These are phyloP conservation scores for Heliocidaris tuberculata DNA, from an alignment of 35 echinoderm and acorn worm species.

Conservation along the genomic window DNA sequence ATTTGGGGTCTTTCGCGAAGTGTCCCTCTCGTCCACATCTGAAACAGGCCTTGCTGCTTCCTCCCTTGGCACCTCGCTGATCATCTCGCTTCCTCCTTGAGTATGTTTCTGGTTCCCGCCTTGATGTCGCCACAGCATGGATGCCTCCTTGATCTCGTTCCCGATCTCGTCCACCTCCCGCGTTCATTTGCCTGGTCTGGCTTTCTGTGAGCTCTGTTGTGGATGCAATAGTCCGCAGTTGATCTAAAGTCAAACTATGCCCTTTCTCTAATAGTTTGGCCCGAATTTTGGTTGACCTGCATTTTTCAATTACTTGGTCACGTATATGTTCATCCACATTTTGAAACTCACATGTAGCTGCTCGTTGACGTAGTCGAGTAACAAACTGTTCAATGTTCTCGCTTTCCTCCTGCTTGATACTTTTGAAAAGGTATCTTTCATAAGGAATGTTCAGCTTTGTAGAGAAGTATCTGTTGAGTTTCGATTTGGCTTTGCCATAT, in stretches of 20 bases:
- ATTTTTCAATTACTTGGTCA: conserved; percentile 66
- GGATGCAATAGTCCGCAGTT: conserved; percentile 47
- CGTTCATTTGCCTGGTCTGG: conserved; percentile 53
- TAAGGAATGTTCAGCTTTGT: no score
- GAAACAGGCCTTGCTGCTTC: no score
- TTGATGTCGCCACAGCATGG: background rate
- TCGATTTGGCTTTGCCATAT: no score
- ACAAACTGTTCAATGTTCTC: conserved; percentile 65
- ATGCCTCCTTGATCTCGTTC: background rate
- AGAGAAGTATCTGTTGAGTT: no score
- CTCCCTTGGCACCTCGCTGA: background rate
- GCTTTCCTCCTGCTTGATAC: no score
- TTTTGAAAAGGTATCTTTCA: no score
- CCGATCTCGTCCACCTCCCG: background rate
- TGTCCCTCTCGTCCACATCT: conserved; percentile 63
- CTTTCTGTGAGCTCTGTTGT: conserved; percentile 51
- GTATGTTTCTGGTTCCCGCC: background rate
- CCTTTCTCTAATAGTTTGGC: conserved; percentile 55
- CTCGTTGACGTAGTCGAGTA: conserved; percentile 42
- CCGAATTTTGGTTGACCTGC: conserved; percentile 59
- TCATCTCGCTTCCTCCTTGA: background rate
- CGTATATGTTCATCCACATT: conserved; percentile 29
- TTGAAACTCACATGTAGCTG: conserved; percentile 31
- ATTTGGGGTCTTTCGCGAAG: conserved; percentile 60
- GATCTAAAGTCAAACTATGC: conserved; percentile 51